A percentile compares a stretch with the other conserved stretches of the same genome.
phyloP scores from a whole-genome alignment of 1,140 invertebrate genomes.

The Chironomus tepperi region DNA sequence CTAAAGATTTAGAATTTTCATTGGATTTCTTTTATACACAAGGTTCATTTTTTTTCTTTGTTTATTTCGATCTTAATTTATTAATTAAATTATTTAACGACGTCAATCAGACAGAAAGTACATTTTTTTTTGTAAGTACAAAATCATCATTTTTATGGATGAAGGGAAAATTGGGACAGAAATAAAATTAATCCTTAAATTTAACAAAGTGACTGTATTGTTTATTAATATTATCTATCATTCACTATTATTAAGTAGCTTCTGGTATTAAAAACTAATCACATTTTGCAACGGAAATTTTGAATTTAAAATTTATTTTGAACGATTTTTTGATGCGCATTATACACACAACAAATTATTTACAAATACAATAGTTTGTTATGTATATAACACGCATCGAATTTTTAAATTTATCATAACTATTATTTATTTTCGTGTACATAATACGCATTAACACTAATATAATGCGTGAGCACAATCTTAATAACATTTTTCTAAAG shows the following conservation, averaged over 20 bases:
- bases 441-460: no score
- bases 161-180: background rate
- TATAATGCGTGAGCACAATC: no score
- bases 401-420: no score
- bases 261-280: slow-evolving; percentile 2
- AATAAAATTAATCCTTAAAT: background rate
- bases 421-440: no score
- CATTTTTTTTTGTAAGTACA: background rate
- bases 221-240: background rate
- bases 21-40: background rate
- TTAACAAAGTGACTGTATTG: background rate
- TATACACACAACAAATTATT: no score
- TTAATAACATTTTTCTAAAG: no score
- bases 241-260: slow-evolving; percentile 9
- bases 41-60: background rate
- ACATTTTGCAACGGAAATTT: background rate
- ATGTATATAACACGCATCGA: no score
- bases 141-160: no score
- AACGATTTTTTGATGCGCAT: no score
- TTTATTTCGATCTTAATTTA: background rate
- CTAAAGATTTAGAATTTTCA: slow-evolving; percentile 3
- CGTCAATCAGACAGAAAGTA: background rate
- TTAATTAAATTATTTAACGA: slow-evolving; percentile 3
- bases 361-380: no score
- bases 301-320: no score